Base-by-base conservation (phyloP, 1,140 invertebrate species). In the Heliothis subflexa region DNA sequence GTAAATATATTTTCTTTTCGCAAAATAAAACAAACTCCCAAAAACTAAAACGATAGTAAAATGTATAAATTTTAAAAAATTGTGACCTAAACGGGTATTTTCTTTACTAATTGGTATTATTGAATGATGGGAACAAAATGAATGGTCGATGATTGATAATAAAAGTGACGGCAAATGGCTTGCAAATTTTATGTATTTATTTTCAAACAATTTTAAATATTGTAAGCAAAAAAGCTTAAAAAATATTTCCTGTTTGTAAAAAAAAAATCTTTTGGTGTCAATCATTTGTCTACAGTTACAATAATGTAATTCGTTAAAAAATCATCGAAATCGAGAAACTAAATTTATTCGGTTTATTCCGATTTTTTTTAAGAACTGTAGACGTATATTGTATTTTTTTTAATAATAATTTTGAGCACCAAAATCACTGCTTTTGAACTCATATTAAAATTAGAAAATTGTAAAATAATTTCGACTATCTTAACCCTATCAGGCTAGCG, bases 81-180 rank as follows among this genome's bases (percentile, higher is more conserved):
- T 75, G 47, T 75, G 59, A 75, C 25, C 0, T 62, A 62, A 33
- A 64, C 62, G 47, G 47, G 33, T 75, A 28, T 75, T 75, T 75
- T 75, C 73, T 64, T 64, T 52, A 50, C 50, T 49, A 74, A 74
- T 74, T 33, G 72, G 72, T 74, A 57, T 62, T 74, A 75, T 52
- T 75, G 73, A 64, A 75, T 61, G 73, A 64, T 64, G 73, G 73
- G 73, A 75, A 52, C 73, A 75, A 75, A 75, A 52, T 16, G 59
- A 52, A 40, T n/a, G 45, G 21, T 62, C 33, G 73, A 9, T 49
- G 40, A 52, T 28, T n/a, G 47, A 28, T 50, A n/a, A 33, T 50
- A 18, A 25, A 18, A 4, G 49, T 75, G 59, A 50, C 45, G 40
- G 45, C 9, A 64, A 40, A 49, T 18, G 45, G 55, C 71, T 52